Base-by-base conservation (phyloP, 2,888 invertebrate species). In the Calameuta filiformis region DNA sequence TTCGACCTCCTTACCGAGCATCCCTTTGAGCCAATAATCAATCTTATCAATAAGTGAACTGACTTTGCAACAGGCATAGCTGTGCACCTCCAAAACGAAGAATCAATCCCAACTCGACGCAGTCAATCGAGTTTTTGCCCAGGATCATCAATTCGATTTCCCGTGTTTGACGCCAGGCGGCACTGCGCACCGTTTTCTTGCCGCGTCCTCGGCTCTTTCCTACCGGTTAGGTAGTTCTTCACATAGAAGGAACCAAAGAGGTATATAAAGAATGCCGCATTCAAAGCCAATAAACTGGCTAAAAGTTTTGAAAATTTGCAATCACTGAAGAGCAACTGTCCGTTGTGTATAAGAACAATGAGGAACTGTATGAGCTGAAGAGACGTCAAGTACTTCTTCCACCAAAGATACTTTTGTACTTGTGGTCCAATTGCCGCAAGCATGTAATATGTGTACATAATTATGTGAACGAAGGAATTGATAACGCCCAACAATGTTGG, bases 381-480 rank as follows among this genome's bases (percentile, higher is more conserved):
- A 76, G 94, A 94, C 6, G 98, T 98, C 87, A 98, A 94, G 91
- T 98, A 96, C 87, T 94, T 96, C 91, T 98, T 98, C 98, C 98
- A 98, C 98, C 98, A 98, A 33, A 98, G 92, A 89, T 96, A 97
- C 89, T 97, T 97, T 90, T 97, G 96, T 90, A 97, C 95, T 84
- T 95, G 93, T 0, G 98, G 98, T 9, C 98, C 98, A 80, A 98
- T 93, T 0, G 97, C 97, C 0, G 98, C 94, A 82, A 98, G 93
- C 87, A 98, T 93, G 91, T 98, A 98, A 92, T 98, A 98, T 0
- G 94, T 93, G 92, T 98, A 98, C 98, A 98, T 98, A 80, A 98
- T 93, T 77, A 98, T 94, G 92, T 98, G 98, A 79, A 98, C 96
- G 89, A 97, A 95, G 0, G 97, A 95, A 92, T 98, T 98, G 85